phyloP scores from a whole-genome alignment of 2,888 invertebrate genomes.

The Plebejus anna region DNA sequence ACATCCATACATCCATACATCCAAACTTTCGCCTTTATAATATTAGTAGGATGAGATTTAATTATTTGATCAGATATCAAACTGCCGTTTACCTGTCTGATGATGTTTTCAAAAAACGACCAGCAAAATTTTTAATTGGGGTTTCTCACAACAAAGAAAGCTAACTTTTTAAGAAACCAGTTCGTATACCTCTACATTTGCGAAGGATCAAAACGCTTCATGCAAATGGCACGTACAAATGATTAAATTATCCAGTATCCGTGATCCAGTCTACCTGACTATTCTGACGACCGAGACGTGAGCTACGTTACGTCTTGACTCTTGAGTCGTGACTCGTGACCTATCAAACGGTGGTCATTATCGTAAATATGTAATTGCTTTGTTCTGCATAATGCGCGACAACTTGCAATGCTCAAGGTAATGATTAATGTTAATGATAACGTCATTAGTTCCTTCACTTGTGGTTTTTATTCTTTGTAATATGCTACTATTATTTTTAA shows the following conservation, averaged over 20 bases:
- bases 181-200: not conserved
- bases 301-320: not conserved
- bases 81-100: not conserved
- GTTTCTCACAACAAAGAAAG: not conserved
- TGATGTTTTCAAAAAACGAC: not conserved
- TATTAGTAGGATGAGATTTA: not conserved
- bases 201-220: not conserved
- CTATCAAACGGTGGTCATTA: slow-evolving; percentile 17
- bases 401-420: slow-evolving; percentile 13
- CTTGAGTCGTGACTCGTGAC: not conserved
- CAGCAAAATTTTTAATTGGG: not conserved
- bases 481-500: not conserved
- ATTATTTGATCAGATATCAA: not conserved
- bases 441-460: not conserved
- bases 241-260: not conserved
- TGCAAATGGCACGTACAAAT: not conserved
- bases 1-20: no score
- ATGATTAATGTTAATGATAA: not conserved
- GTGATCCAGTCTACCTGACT: not conserved
- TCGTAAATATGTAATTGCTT: slow-evolving; percentile 8
- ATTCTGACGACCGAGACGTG: slow-evolving; percentile 4
- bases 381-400: slow-evolving; percentile 17
- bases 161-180: not conserved
- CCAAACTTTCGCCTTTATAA: no score
- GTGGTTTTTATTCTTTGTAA: not conserved